Conservation (phyloP, 2,888 invertebrate genomes). For the Ecdyonurus torrentis region DNA sequence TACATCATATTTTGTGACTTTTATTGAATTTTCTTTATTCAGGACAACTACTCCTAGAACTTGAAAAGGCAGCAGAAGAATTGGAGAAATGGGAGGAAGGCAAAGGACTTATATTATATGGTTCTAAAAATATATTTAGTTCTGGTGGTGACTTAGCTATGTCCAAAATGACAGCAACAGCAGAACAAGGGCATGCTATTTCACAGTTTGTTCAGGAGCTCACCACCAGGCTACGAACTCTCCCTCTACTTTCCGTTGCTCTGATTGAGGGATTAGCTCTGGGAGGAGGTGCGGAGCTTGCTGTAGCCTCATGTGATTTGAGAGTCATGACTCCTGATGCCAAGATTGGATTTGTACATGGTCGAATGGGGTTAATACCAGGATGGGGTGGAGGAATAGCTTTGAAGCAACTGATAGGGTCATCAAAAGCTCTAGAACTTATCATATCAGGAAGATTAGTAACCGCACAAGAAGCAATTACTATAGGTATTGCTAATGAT, state of each 20-base stretch:
- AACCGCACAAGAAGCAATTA: slow-evolving; percentile 21
- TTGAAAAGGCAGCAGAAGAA: slow-evolving; percentile 25
- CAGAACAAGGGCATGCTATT: slow-evolving; percentile 26
- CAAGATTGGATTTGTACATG: slow-evolving; percentile 30
- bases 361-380: slow-evolving; percentile 29
- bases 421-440: slow-evolving; percentile 25
- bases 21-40: slow-evolving; percentile 11
- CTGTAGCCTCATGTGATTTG: slow-evolving; percentile 29
- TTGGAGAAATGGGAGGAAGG: slow-evolving; percentile 28
- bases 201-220: slow-evolving; percentile 28
- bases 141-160: slow-evolving; percentile 33
- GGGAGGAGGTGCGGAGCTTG: slow-evolving; percentile 36
- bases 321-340: slow-evolving; percentile 25
- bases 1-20: too few species aligned
- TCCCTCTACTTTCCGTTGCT: slow-evolving; percentile 32
- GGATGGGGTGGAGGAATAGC: slow-evolving; percentile 33
- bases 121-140: slow-evolving; percentile 30
- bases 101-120: slow-evolving; percentile 29
- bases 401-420: slow-evolving; percentile 26
- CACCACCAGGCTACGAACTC: slow-evolving; percentile 23
- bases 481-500: slow-evolving; percentile 26
- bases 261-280: slow-evolving; percentile 30
- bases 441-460: slow-evolving; percentile 22
- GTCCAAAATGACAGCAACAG: slow-evolving; percentile 21
- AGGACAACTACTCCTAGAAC: slow-evolving; percentile 35